phyloP scores from a whole-genome alignment of 2,888 invertebrate genomes.

The Noctua comes region DNA sequence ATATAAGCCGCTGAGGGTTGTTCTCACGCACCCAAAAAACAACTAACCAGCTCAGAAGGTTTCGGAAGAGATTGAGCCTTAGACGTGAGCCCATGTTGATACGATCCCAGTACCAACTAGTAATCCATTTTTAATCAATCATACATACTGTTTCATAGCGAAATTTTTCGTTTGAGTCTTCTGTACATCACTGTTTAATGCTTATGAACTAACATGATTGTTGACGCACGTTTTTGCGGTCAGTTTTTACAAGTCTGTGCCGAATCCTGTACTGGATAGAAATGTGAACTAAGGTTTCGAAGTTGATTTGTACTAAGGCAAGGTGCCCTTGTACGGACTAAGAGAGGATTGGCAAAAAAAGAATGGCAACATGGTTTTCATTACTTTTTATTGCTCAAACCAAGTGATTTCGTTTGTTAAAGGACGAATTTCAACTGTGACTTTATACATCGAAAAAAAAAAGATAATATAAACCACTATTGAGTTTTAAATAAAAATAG shows the following conservation, averaged over 20 bases:
- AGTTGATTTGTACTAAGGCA: not conserved
- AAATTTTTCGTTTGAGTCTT: slow-evolving; percentile 1
- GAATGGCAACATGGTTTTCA: not conserved
- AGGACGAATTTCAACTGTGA: not conserved
- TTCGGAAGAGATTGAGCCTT: not conserved
- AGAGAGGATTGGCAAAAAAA: not conserved
- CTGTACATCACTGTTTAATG: slow-evolving; percentile 19
- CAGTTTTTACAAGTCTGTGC: slow-evolving; percentile 7
- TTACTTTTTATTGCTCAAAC: not conserved
- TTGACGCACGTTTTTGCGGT: slow-evolving; percentile 32
- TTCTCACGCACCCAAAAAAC: not conserved
- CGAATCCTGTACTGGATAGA: not conserved
- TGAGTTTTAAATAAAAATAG: not conserved
- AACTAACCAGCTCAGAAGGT: not conserved
- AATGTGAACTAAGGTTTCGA: not conserved
- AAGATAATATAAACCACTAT: not conserved
- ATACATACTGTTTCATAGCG: not conserved
- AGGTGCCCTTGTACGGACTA: not conserved
- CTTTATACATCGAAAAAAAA: not conserved
- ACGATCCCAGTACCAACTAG: not conserved
- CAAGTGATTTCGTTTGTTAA: not conserved
- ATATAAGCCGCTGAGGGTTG: not conserved
- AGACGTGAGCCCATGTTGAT: not conserved
- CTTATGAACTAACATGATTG: not conserved
- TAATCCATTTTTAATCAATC: not conserved